Percentiles rank a stretch among this genome's conserved stretches.
Conservation (phyloP, 64 coral and sea anemone genomes). For the Pocillopora damicornis region DNA sequence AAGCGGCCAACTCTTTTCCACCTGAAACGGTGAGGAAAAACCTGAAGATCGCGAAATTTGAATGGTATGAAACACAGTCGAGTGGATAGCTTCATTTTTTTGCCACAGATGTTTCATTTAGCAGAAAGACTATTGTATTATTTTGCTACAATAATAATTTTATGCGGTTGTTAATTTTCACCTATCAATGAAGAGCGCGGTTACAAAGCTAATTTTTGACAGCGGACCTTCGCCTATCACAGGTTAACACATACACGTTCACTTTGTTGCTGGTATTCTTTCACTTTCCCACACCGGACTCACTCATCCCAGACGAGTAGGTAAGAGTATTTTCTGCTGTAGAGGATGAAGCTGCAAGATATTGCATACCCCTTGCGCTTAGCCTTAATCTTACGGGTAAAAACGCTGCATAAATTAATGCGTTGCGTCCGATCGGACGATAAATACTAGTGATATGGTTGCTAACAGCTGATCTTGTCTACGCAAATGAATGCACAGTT, state of each 20-base stretch:
- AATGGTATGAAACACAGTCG: neutral
- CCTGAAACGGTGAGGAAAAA: too few relatives aligned
- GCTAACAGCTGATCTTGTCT: too few relatives aligned
- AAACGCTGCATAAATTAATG: too few relatives aligned
- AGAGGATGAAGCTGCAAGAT: neutral
- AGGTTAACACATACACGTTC: neutral
- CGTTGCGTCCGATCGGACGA: too few relatives aligned
- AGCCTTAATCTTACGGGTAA: too few relatives aligned
- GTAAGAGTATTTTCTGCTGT: neutral
- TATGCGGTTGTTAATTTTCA: neutral
- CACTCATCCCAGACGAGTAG: neutral
- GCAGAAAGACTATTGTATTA: too few relatives aligned
- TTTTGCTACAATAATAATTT: neutral
- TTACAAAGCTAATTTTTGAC: neutral
- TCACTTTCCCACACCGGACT: neutral
- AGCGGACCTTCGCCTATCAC: constrained; percentile 1
- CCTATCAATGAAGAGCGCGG: neutral
- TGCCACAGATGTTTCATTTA: neutral
- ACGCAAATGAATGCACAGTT: too few relatives aligned
- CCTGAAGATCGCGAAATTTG: too few relatives aligned
- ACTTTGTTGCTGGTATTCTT: neutral
- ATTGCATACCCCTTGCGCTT: neutral
- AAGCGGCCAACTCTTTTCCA: too few relatives aligned
- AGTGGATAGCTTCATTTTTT: neutral
- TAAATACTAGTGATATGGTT: too few relatives aligned